Evolutionary conservation across 2,797 vertebrate genomes (phyloP), one percentile per base, ranked within the genome.

Genomic region (Enteromius radiatus): DNA sequence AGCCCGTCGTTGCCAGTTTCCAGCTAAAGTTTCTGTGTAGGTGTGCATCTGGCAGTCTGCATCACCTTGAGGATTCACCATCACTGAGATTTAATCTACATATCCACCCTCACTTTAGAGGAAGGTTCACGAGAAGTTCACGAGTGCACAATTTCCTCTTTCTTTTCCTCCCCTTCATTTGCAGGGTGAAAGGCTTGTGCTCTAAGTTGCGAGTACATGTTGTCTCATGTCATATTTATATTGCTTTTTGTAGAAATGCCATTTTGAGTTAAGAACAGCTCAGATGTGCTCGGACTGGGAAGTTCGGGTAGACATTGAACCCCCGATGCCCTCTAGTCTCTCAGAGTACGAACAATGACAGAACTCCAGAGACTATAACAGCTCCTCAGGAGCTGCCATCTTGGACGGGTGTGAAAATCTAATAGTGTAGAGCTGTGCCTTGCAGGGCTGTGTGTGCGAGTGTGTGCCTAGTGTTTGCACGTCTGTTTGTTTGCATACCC

Each of bases 311-410:
- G 80, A 76, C 80, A 65, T 59, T 77, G 79, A 80, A 84, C 73
- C 79, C 43, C 49, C 8, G 41, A 77, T 77, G 64, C 65, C 80
- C 67, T 77, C 64, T 81, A 23, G 67, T 70, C 75, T 59, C 79
- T 77, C 69, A 7, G 76, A 80, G 71, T 61, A 79, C 33, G 81
- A 80, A 85, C 82, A 85, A 79, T 68, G 78, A 75, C 78, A 65
- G 71, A 82, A 45, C 85, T 81, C 77, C 49, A 19, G 74, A 78
- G 78, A 87, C 54, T 82, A 86, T 82, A 80, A 83, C 84, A 81
- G 67, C 82, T 81, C 73, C 81, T 87, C 68, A 63, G 83, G 81
- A 87, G 86, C 78, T 81, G 84, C 89, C 89, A 89, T 89, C 85
- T 89, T 88, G 87, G 80, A 85, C 76, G 59, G 83, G 87, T 81